Base-by-base conservation (phyloP, 2,888 invertebrate genomes). In the Glyphotaelius pellucidus region DNA sequence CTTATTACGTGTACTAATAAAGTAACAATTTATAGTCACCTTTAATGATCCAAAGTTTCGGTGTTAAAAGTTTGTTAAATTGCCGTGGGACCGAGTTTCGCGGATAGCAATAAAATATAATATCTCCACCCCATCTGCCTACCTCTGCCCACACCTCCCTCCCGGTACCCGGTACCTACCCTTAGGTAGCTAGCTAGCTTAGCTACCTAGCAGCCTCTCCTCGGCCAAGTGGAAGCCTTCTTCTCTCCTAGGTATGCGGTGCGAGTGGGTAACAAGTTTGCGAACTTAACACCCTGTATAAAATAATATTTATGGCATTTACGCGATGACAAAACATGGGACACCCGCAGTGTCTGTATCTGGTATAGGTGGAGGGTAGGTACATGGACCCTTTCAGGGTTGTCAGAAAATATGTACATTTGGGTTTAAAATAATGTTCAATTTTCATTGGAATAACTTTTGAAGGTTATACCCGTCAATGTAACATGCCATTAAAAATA, bases 231-330 rank as follows among this genome's bases (percentile, higher is more conserved):
- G 25, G 67, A 52, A 67, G 67, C n/a, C 25, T 47, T n/a, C 83
- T 81, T 32, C 80, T n/a, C 89, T 31, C 79, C 86, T 89, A 80
- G 88, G 88, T 89, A 89, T 89, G 88, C 88, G 88, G 89, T 85
- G 85, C 91, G 90, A 91, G 86, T 92, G 80, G 89, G 90, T 91
- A 90, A 91, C 91, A 91, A 92, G 92, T 92, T 92, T 79, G 91
- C 91, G 35, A 90, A 83, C 90, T 91, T 91, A 90, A 90, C 92
- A 87, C 92, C 89, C 92, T 90, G 92, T 92, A 92, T 91, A 93
- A 93, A 92, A 93, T 93, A 93, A 93, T 93, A 93, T 93, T 93
- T 93, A 93, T 93, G 93, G 92, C 93, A 84, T 92, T 91, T 93
- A 93, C 93, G 93, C 93, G 93, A 91, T 92, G 91, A 92, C 93